These are phyloP conservation scores for Notothenia rossii DNA, from an alignment of 2,113 vertebrate genomes.

Conservation along the genomic window DNA sequence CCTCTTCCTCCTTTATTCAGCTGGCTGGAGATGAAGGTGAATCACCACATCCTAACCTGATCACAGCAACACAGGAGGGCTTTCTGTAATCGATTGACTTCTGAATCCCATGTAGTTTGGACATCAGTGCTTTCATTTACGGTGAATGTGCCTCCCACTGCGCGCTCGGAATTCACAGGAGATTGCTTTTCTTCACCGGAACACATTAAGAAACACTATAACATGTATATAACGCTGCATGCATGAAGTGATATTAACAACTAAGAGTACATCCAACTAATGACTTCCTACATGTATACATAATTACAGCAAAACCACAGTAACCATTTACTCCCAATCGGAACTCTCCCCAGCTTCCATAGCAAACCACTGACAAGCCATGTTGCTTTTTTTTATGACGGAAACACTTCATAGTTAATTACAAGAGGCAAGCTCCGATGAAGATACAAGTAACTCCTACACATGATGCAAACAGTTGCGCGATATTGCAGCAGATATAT, in stretches of 20 bases:
- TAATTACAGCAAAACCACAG: conserved; percentile 24
- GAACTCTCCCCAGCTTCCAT: neutral
- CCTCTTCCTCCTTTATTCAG: conserved; percentile 44
- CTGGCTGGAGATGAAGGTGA: conserved; percentile 62
- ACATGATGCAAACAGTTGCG: neutral
- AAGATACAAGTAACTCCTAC: conserved; percentile 31
- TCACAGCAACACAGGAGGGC: conserved; percentile 43
- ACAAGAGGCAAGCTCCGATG: conserved; percentile 15
- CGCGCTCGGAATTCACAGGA: conserved; percentile 7
- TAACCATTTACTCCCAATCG: conserved; percentile 61
- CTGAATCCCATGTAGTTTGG: conserved; percentile 47
- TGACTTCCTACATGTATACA: conserved; percentile 22
- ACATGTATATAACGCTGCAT: neutral
- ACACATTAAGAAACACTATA: neutral
- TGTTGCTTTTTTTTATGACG: conserved; percentile 52
- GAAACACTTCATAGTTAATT: conserved; percentile 53
- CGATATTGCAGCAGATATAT: conserved; percentile 1
- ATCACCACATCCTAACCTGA: conserved; percentile 64
- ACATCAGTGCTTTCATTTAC: conserved; percentile 56
- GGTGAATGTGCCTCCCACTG: conserved; percentile 21
- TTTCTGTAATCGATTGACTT: conserved; percentile 62
- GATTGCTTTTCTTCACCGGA: neutral
- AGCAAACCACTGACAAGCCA: conserved; percentile 27
- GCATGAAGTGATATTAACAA: conserved; percentile 1
- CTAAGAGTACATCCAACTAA: neutral